phyloP scores from a whole-genome alignment of 2,113 vertebrate species.

The Polyodon spathula region DNA sequence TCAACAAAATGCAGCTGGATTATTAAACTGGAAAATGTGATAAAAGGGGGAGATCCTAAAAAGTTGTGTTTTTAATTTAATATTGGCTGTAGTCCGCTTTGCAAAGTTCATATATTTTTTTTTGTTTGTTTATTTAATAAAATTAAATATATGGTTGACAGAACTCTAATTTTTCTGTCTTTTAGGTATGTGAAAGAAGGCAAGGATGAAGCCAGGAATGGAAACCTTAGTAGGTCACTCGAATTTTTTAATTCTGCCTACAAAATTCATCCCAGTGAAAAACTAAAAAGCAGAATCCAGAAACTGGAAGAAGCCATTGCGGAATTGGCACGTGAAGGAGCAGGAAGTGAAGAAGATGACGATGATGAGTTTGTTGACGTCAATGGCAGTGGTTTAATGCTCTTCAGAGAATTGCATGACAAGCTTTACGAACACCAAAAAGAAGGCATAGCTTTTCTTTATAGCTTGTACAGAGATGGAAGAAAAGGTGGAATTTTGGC shows the following conservation, averaged over 20 bases:
- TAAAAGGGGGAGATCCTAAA: no score
- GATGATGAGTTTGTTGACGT: conserved; percentile 74
- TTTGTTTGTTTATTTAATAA: not conserved
- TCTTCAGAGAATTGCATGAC: conserved; percentile 66
- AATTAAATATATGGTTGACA: not conserved
- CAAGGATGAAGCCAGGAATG: conserved; percentile 60
- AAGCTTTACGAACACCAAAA: conserved; percentile 81
- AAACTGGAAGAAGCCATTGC: conserved; percentile 60
- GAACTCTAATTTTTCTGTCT: conserved; percentile 11
- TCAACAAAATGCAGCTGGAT: no score
- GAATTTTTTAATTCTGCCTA: conserved; percentile 60
- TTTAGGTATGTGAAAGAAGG: conserved; percentile 59
- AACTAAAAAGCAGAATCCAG: conserved; percentile 61
- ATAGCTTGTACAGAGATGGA: conserved; percentile 61
- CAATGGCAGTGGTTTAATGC: conserved; percentile 64
- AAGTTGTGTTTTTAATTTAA: not conserved
- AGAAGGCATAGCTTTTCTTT: conserved; percentile 77
- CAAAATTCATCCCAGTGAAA: conserved; percentile 62
- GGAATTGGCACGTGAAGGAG: conserved; percentile 34
- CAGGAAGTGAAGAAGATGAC: conserved; percentile 36
- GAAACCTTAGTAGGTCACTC: conserved; percentile 62
- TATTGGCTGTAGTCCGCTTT: not conserved
- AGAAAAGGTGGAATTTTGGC: conserved; percentile 79
- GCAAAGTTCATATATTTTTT: not conserved
- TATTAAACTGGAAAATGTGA: no score